Evolutionary conservation across 1,140 invertebrate genomes (phyloP).

Genomic region (Drosophila navojoa): DNA sequence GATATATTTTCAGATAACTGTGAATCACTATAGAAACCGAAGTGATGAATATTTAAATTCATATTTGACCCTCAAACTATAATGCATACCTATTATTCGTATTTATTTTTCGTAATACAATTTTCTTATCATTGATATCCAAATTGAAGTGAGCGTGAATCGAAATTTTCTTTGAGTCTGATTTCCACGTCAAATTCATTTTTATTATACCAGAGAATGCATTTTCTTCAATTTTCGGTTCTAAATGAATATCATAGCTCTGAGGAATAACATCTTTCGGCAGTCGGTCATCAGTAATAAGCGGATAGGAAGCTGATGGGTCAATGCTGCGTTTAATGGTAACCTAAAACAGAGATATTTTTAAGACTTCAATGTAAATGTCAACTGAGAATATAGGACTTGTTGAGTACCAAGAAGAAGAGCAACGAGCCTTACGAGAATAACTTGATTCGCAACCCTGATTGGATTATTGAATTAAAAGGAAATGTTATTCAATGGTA

Average conservation of each 20-base stretch:
- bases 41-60: neutral
- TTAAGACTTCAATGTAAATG: neutral
- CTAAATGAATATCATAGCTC: slow-evolving; percentile 86
- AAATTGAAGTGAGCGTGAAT: slow-evolving; percentile 87
- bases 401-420: too few species aligned
- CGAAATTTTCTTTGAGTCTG: slow-evolving; percentile 85
- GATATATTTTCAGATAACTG: slow-evolving; percentile 10
- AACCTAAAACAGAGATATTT: slow-evolving; percentile 21
- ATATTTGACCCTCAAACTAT: neutral
- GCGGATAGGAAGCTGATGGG: slow-evolving; percentile 85
- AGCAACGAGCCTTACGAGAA: too few species aligned
- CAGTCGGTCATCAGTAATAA: slow-evolving; percentile 86
- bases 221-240: slow-evolving; percentile 86
- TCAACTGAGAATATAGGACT: too few species aligned
- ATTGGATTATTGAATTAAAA: too few species aligned
- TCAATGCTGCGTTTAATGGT: slow-evolving; percentile 85
- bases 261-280: slow-evolving; percentile 86
- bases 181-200: slow-evolving; percentile 86
- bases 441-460: too few species aligned
- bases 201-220: slow-evolving; percentile 86
- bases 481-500: too few species aligned
- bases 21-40: slow-evolving; percentile 17
- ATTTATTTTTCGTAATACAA: slow-evolving; percentile 49
- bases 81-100: slow-evolving; percentile 72
- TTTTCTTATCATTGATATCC: slow-evolving; percentile 84